Percentiles rank a stretch among this genome's conserved stretches.
These are phyloP conservation scores for Nasonia oneida DNA, from an alignment of 2,888 invertebrate genomes.

Conservation along the genomic window DNA sequence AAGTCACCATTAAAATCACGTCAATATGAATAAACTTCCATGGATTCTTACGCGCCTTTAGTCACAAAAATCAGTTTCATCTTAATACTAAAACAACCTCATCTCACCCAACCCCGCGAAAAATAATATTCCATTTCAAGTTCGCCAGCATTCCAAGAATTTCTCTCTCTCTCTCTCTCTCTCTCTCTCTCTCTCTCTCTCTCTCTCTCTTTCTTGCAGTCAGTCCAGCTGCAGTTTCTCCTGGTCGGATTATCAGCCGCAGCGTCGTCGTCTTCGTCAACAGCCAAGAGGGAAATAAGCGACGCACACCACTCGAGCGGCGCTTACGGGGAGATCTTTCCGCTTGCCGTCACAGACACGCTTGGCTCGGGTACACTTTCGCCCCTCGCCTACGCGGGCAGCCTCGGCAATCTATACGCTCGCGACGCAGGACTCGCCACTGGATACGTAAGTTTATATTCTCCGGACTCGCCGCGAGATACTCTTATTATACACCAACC, in stretches of 20 bases:
- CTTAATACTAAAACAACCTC: too few relatives aligned
- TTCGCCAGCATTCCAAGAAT: too few relatives aligned
- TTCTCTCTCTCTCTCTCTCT: not conserved
- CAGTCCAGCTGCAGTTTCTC: not conserved
- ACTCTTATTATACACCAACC: not conserved
- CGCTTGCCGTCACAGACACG: constrained; percentile 9
- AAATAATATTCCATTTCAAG: not conserved
- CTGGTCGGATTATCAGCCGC: not conserved
- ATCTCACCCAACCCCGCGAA: too few relatives aligned
- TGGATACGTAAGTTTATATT: constrained; percentile 42
- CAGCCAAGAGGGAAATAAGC: constrained; percentile 32
- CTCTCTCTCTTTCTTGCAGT: not conserved
- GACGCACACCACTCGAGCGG: constrained; percentile 30
- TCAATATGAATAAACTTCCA: too few relatives aligned
- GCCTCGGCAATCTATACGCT: constrained; percentile 45
- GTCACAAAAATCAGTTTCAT: too few relatives aligned
- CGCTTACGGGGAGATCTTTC: constrained; percentile 8
- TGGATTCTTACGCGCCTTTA: too few relatives aligned
- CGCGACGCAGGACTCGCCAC: not conserved
- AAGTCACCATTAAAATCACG: not conserved
- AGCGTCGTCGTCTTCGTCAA: not conserved
- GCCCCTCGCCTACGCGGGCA: constrained; percentile 24
- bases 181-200: not conserved
- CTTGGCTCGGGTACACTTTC: constrained; percentile 27
- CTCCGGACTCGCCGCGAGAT: too few relatives aligned